Evolutionary conservation across 2,888 invertebrate genomes (phyloP).

Genomic region (Eupeodes luniger): DNA sequence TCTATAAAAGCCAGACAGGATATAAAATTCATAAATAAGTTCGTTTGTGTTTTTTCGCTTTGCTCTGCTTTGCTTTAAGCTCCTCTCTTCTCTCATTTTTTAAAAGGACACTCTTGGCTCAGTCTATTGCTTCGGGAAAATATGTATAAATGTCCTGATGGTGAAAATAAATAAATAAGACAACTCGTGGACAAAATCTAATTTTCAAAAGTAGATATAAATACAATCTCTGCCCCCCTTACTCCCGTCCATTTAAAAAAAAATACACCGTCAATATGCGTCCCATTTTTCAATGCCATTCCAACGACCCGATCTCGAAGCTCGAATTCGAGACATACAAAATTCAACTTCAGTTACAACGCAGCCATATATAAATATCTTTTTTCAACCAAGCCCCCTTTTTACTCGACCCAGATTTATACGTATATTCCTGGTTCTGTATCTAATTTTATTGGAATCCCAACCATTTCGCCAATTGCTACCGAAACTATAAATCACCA

Average conservation of each 20-base stretch:
- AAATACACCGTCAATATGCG: constrained; percentile 60
- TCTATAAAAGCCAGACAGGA: constrained; percentile 40
- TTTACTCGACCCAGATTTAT: constrained; percentile 25
- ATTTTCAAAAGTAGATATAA: constrained; percentile 58
- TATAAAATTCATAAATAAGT: constrained; percentile 67
- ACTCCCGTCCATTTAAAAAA: not conserved
- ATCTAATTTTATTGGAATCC: constrained; percentile 76
- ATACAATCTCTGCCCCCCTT: not conserved
- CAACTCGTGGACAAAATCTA: constrained; percentile 49
- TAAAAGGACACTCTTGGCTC: not conserved
- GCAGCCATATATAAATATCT: not conserved
- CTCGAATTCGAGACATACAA: constrained; percentile 19
- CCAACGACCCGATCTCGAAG: constrained; percentile 20
- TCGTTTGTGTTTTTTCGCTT: not conserved
- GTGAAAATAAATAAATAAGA: constrained; percentile 20
- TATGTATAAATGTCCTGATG: constrained; percentile 52
- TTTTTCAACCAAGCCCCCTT: not conserved
- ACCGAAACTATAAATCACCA: constrained; percentile 75
- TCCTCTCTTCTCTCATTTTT: not conserved
- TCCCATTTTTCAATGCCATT: constrained; percentile 57
- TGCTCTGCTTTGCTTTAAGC: constrained; percentile 23
- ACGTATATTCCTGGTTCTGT: constrained; percentile 49
- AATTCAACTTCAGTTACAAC: constrained; percentile 53
- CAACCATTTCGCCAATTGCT: constrained; percentile 75
- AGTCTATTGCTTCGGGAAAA: not conserved